A percentile compares a stretch with the other conserved stretches of the same genome.
phyloP scores from a whole-genome alignment of 1,140 invertebrate species.

The Elymnias hypermnestra region DNA sequence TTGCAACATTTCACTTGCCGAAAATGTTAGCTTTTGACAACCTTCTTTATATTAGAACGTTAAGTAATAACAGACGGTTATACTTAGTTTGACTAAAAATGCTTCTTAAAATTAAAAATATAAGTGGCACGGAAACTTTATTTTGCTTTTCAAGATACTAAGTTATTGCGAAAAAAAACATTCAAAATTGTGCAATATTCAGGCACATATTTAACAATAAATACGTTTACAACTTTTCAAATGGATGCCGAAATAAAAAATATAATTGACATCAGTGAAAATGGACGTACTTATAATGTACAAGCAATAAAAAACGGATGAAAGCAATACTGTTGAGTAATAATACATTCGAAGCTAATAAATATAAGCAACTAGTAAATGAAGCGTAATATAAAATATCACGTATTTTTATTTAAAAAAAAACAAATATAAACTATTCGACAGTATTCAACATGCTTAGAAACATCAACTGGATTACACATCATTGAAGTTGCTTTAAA shows the following conservation, averaged over 20 bases:
- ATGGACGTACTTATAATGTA: slow-evolving; percentile 4
- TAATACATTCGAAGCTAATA: slow-evolving; percentile 30
- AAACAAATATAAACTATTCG: slow-evolving; percentile 71
- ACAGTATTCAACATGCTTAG: slow-evolving; percentile 63
- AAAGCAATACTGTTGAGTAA: slow-evolving; percentile 47
- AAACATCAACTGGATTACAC: slow-evolving; percentile 8
- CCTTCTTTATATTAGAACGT: slow-evolving; percentile 39
- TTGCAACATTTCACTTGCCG: slow-evolving; percentile 52
- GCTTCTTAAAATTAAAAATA: slow-evolving; percentile 52
- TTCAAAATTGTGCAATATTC: slow-evolving; percentile 49
- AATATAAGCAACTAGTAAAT: slow-evolving; percentile 44
- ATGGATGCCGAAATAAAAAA: slow-evolving; percentile 11
- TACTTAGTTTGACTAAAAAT: slow-evolving; percentile 65
- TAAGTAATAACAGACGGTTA: slow-evolving; percentile 42
- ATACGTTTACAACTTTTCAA: slow-evolving; percentile 6
- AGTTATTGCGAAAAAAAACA: slow-evolving; percentile 31
- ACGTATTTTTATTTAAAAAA: slow-evolving; percentile 43
- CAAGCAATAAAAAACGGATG: slow-evolving; percentile 20
- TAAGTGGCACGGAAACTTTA: slow-evolving; percentile 59
- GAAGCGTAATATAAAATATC: slow-evolving; percentile 55
- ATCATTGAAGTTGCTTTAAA: slow-evolving; percentile 11
- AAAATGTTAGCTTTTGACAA: slow-evolving; percentile 38
- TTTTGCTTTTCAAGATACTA: slow-evolving; percentile 36
- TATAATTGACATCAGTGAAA: slow-evolving; percentile 9
- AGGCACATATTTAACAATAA: slow-evolving; percentile 44